A percentile compares a stretch with the other conserved stretches of the same genome.
Evolutionary conservation across 2,888 invertebrate genomes (phyloP).

Genomic region (Lasioglossum zephyrum): DNA sequence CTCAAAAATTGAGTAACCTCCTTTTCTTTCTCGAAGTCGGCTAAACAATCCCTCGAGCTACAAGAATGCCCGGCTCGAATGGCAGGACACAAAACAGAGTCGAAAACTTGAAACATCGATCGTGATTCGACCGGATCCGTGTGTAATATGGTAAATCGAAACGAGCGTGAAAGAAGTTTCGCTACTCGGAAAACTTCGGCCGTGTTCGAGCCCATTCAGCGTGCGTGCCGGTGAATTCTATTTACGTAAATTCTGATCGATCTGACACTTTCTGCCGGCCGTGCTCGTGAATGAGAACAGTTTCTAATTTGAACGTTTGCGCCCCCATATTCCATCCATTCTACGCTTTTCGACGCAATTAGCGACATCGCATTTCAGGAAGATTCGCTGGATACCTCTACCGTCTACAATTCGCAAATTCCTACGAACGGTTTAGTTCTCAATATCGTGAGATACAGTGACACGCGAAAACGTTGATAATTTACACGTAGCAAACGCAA

Average conservation of each 20-base stretch:
- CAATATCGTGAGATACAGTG: too few relatives aligned
- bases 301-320: conserved; percentile 30
- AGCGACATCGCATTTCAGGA: background rate
- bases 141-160: background rate
- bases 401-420: background rate
- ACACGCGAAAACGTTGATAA: too few relatives aligned
- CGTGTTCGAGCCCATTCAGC: conserved; percentile 7
- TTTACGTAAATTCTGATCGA: conserved; percentile 51
- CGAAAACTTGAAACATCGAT: conserved; percentile 1
- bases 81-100: background rate
- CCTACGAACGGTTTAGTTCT: background rate
- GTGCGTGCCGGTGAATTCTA: conserved; percentile 42
- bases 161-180: background rate
- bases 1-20: too few relatives aligned
- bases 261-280: conserved; percentile 46
- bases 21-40: too few relatives aligned
- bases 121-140: background rate
- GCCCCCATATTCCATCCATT: conserved; percentile 24
- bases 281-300: conserved; percentile 31
- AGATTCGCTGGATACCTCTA: background rate
- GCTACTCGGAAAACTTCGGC: background rate
- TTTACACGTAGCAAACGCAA: too few relatives aligned
- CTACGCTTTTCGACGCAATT: background rate
- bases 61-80: background rate
- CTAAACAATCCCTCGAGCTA: too few relatives aligned